A percentile compares a stretch with the other conserved stretches of the same genome.
Evolutionary conservation across 2,113 vertebrate species (phyloP).

Genomic region (Meles meles): DNA sequence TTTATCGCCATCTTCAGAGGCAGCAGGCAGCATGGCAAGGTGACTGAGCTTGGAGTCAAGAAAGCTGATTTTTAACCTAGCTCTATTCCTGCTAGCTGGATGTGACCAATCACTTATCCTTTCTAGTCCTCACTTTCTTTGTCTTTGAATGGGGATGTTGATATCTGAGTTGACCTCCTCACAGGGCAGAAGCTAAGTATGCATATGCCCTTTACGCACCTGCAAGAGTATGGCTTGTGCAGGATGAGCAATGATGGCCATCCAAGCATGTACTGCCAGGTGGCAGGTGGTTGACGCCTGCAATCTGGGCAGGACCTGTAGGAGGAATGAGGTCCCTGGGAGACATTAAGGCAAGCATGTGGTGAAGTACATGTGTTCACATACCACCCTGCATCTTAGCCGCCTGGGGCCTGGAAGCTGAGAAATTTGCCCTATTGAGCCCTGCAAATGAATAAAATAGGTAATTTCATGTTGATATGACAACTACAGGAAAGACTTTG

Average conservation of each 20-base stretch:
- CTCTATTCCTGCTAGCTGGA: neutral
- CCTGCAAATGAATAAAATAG: constrained; percentile 78
- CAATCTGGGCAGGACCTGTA: neutral
- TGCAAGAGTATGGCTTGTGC: neutral
- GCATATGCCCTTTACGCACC: neutral
- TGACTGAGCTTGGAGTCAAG: neutral
- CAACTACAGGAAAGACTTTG: constrained; percentile 74
- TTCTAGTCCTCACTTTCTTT: neutral
- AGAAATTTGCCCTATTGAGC: constrained; percentile 75
- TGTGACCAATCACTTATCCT: neutral
- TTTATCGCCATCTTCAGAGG: neutral
- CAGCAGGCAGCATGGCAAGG: neutral
- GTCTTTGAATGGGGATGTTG: neutral
- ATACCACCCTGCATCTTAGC: constrained; percentile 37
- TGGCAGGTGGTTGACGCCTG: neutral
- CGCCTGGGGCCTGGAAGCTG: constrained; percentile 65
- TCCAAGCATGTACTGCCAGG: neutral
- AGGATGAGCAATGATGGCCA: neutral
- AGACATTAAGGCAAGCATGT: constrained; percentile 16
- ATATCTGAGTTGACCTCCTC: neutral
- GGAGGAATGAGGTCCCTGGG: neutral
- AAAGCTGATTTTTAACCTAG: neutral
- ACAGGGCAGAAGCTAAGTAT: neutral
- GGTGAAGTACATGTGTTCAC: constrained; percentile 1
- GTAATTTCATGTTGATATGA: constrained; percentile 79